Evolutionary conservation across 2,113 vertebrate species (phyloP).

Genomic region (Dryoscopus gambensis): DNA sequence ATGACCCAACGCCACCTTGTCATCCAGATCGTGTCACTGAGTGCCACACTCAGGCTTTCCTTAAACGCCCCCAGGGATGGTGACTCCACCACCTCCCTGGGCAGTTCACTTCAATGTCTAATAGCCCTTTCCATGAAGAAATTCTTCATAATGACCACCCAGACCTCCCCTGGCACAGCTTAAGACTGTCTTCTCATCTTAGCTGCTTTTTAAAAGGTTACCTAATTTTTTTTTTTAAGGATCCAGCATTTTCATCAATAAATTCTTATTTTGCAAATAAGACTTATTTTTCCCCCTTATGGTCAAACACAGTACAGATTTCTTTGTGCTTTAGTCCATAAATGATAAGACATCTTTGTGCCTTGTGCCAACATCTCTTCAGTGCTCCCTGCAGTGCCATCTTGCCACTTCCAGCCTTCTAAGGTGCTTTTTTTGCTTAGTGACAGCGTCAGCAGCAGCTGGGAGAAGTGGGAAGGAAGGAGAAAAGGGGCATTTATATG

Average conservation of each 20-base stretch:
- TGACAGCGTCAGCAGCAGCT: neutral
- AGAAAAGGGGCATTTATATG: neutral
- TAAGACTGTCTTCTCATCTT: neutral
- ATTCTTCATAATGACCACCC: neutral
- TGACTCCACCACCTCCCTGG: neutral
- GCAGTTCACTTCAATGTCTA: neutral
- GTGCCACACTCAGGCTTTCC: neutral
- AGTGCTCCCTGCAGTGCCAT: neutral
- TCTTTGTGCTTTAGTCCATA: neutral
- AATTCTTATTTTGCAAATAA: neutral
- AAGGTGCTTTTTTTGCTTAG: neutral
- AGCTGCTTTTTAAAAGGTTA: neutral
- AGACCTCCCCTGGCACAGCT: neutral
- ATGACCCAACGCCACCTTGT: neutral
- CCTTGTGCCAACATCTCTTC: neutral
- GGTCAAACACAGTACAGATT: neutral
- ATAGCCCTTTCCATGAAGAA: neutral
- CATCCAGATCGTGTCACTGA: neutral
- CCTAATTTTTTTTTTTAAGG: neutral
- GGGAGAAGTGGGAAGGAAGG: neutral
- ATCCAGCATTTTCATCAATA: neutral
- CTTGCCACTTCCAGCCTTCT: neutral
- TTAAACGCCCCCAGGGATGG: neutral
- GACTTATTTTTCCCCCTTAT: rapidly evolving
- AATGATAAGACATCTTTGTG: neutral